Conservation (phyloP, 2,888 invertebrate genomes). For the Nomada hirtipes region DNA sequence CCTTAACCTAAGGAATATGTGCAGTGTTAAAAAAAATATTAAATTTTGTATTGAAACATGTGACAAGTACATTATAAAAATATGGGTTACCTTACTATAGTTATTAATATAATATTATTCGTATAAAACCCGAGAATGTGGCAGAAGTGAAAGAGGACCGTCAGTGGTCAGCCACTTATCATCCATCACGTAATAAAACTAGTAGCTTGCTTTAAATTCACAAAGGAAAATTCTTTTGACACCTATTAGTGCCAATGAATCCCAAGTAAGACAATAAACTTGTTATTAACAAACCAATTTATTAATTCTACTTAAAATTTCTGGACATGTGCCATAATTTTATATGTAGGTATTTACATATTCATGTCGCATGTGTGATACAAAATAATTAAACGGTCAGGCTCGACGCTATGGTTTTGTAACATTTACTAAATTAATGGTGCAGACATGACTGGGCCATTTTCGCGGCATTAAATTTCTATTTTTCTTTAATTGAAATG, state of each 20-base stretch:
- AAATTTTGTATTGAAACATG: too few species aligned
- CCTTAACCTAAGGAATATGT: neutral
- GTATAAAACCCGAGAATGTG: neutral
- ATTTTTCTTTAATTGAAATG: neutral
- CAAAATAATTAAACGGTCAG: constrained; percentile 8
- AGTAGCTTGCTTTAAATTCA: too few species aligned
- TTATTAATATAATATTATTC: neutral
- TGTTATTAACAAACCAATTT: neutral
- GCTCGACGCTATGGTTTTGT: neutral
- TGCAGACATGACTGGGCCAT: neutral
- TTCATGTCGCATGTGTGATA: neutral
- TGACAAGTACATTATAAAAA: too few species aligned
- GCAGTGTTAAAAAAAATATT: too few species aligned
- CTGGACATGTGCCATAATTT: too few species aligned
- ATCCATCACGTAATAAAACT: neutral
- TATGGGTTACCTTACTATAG: too few species aligned
- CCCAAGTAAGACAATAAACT: neutral
- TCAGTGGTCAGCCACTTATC: neutral
- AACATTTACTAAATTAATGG: constrained; percentile 11
- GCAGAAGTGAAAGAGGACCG: neutral
- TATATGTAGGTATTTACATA: neutral
- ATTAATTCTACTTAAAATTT: neutral
- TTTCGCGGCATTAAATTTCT: constrained; percentile 1
- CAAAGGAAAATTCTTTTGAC: too few species aligned
- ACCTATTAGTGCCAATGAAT: too few species aligned